Evolutionary conservation across 2,888 invertebrate species (phyloP).

Genomic region (Boloria euphrosyne): DNA sequence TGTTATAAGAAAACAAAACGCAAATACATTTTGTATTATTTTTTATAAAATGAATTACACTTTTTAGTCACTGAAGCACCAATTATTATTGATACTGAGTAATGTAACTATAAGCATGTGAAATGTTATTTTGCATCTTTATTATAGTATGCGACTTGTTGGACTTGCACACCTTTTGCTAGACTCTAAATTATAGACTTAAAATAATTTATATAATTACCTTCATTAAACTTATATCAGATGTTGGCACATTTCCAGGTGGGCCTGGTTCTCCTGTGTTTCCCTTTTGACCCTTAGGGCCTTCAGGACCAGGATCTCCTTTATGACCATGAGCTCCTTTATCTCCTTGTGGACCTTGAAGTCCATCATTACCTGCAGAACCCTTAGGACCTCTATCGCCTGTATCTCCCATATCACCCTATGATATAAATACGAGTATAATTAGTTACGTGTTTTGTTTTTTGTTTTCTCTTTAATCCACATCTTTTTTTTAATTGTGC

Average conservation of each 20-base stretch:
- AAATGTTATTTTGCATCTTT: no score
- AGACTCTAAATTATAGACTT: no score
- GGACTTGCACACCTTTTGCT: no score
- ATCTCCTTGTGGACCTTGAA: constrained; percentile 83
- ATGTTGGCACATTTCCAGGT: constrained; percentile 55
- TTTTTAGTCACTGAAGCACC: no score
- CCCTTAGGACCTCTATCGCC: constrained; percentile 82
- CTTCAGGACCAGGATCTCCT: constrained; percentile 72
- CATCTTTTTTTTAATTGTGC: not conserved
- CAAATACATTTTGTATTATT: no score
- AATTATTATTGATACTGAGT: no score
- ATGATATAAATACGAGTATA: constrained; percentile 33
- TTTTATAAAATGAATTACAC: no score
- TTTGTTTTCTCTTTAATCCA: not conserved
- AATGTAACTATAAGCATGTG: no score
- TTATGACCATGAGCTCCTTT: constrained; percentile 84
- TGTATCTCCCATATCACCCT: constrained; percentile 87
- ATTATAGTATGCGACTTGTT: no score
- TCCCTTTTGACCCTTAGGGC: constrained; percentile 79
- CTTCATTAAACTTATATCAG: constrained; percentile 44
- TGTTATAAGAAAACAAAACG: no score
- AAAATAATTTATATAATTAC: constrained; percentile 30
- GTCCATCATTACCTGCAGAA: constrained; percentile 55
- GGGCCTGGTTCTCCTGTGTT: constrained; percentile 86
- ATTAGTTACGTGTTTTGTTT: no score